Conservation (phyloP, 2,888 invertebrate species). For the Copidosoma aretas region DNA sequence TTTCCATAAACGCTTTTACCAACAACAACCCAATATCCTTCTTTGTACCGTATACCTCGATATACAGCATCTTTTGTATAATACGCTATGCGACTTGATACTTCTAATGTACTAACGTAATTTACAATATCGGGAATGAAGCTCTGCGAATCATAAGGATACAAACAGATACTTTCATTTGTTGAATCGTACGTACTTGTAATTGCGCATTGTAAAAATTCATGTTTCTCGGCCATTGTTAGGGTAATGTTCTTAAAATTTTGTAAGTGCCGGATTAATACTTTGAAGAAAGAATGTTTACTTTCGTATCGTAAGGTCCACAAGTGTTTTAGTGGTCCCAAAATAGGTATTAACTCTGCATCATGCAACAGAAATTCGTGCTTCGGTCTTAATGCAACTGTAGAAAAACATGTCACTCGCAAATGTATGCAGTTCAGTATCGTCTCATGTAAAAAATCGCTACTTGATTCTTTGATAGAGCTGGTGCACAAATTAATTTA, state of each 20-base stretch:
- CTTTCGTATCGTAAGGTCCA: slow-evolving; percentile 44
- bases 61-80: neutral
- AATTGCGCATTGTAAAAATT: slow-evolving; percentile 19
- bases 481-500: too few species aligned
- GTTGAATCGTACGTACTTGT: neutral
- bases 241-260: slow-evolving; percentile 44
- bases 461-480: too few species aligned
- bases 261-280: slow-evolving; percentile 22
- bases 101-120: neutral
- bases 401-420: neutral
- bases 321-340: slow-evolving; percentile 39
- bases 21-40: neutral
- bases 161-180: neutral
- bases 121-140: neutral
- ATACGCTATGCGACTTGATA: neutral
- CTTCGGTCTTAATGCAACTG: slow-evolving; percentile 24
- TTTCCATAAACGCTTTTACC: neutral
- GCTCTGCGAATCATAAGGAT: neutral
- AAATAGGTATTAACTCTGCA: slow-evolving; percentile 30
- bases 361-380: slow-evolving; percentile 43
- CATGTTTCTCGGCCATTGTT: slow-evolving; percentile 28
- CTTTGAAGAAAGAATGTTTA: slow-evolving; percentile 45
- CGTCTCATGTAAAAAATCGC: too few species aligned
- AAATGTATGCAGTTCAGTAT: too few species aligned
- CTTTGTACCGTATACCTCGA: neutral